Conservation (phyloP, 2,888 invertebrate species). For the Pollenia labialis region DNA sequence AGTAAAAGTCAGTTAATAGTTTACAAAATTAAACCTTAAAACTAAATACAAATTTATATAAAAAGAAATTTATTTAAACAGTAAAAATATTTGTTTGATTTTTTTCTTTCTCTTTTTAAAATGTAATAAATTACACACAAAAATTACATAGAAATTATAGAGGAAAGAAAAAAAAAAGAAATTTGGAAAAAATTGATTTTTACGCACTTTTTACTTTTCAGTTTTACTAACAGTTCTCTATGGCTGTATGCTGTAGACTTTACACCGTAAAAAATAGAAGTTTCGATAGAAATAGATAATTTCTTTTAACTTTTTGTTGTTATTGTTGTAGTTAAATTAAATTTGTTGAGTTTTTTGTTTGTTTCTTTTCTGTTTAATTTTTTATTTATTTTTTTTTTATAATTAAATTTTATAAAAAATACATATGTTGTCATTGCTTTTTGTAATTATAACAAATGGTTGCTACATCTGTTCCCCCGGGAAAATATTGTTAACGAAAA, state of each 20-base stretch:
- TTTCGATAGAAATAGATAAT: neutral
- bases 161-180: slow-evolving; percentile 2
- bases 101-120: neutral
- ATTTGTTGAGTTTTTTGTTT: slow-evolving; percentile 32
- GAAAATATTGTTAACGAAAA: slow-evolving; percentile 32
- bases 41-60: slow-evolving; percentile 38
- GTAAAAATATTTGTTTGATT: slow-evolving; percentile 77
- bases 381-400: slow-evolving; percentile 5
- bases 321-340: neutral
- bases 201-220: slow-evolving; percentile 59
- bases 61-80: slow-evolving; percentile 75
- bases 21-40: slow-evolving; percentile 45
- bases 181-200: slow-evolving; percentile 21
- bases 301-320: slow-evolving; percentile 19
- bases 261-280: neutral
- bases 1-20: slow-evolving; percentile 7
- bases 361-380: neutral
- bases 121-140: slow-evolving; percentile 50
- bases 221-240: slow-evolving; percentile 46
- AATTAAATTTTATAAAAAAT: slow-evolving; percentile 72
- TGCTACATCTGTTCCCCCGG: slow-evolving; percentile 70
- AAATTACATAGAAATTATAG: slow-evolving; percentile 45
- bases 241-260: slow-evolving; percentile 6
- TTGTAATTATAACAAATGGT: slow-evolving; percentile 73
- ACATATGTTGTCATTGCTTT: slow-evolving; percentile 73